These are phyloP conservation scores for Halichoerus grypus DNA, from an alignment of 2,113 vertebrate species.

Conservation along the genomic window DNA sequence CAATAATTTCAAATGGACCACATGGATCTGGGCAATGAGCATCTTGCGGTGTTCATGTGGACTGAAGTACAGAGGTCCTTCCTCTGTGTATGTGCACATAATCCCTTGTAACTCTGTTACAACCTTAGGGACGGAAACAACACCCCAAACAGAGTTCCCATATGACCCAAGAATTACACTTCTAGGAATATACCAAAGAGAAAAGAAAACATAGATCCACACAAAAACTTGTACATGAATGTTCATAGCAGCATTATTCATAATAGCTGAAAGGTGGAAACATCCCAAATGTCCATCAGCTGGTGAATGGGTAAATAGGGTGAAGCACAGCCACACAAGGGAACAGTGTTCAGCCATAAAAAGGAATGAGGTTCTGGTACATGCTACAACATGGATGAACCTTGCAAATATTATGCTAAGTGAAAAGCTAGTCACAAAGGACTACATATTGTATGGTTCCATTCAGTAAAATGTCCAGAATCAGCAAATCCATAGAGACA, in stretches of 20 bases:
- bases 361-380: background rate
- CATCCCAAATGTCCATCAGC: background rate
- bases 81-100: background rate
- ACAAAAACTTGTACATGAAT: background rate
- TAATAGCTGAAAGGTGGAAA: background rate
- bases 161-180: background rate
- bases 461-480: slow-evolving; percentile 18
- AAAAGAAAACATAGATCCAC: background rate
- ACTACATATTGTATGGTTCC: background rate
- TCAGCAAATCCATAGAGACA: background rate
- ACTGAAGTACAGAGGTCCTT: slow-evolving; percentile 7
- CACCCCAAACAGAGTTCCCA: background rate
- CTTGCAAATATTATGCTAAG: background rate
- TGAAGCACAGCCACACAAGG: background rate
- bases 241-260: background rate
- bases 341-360: background rate
- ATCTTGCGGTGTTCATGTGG: background rate
- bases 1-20: background rate
- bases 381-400: background rate
- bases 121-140: background rate
- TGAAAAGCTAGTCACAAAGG: background rate
- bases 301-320: background rate
- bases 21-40: background rate
- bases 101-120: background rate
- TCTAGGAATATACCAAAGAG: background rate